Evolutionary conservation across 1,140 invertebrate genomes (phyloP).

Genomic region (Prorops nasuta): DNA sequence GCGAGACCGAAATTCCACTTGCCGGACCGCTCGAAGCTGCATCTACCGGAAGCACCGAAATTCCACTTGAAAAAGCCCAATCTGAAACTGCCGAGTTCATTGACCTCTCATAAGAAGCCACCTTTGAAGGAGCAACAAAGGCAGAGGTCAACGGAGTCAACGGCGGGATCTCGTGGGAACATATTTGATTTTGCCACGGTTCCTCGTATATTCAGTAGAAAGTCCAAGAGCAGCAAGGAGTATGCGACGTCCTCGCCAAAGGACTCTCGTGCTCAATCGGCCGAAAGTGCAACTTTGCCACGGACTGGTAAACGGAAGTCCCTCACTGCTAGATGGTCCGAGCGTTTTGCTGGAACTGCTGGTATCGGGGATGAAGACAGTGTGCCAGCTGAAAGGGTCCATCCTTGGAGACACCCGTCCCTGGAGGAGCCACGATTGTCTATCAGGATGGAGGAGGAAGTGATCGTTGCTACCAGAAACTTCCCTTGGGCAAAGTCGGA

Average conservation of each 20-base stretch:
- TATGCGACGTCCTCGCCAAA: slow-evolving; percentile 47
- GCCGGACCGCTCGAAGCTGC: slow-evolving; percentile 53
- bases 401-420: slow-evolving; percentile 54
- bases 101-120: slow-evolving; percentile 30
- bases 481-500: slow-evolving; percentile 40
- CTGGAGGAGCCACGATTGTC: slow-evolving; percentile 48
- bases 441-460: slow-evolving; percentile 19
- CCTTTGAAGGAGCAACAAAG: slow-evolving; percentile 36
- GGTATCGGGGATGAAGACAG: slow-evolving; percentile 37
- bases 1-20: slow-evolving; percentile 62
- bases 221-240: slow-evolving; percentile 52
- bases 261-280: slow-evolving; percentile 44
- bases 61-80: slow-evolving; percentile 52
- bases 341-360: slow-evolving; percentile 47
- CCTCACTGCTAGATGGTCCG: slow-evolving; percentile 54
- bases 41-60: slow-evolving; percentile 56
- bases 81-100: slow-evolving; percentile 39
- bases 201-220: slow-evolving; percentile 70
- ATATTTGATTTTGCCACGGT: slow-evolving; percentile 75
- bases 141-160: not conserved
- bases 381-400: slow-evolving; percentile 38
- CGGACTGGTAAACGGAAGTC: slow-evolving; percentile 45
- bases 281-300: slow-evolving; percentile 57
- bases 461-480: slow-evolving; percentile 19
- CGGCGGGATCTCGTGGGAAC: slow-evolving; percentile 52